Evolutionary conservation across 1,140 invertebrate species (phyloP).

Genomic region (Neelides sp.): DNA sequence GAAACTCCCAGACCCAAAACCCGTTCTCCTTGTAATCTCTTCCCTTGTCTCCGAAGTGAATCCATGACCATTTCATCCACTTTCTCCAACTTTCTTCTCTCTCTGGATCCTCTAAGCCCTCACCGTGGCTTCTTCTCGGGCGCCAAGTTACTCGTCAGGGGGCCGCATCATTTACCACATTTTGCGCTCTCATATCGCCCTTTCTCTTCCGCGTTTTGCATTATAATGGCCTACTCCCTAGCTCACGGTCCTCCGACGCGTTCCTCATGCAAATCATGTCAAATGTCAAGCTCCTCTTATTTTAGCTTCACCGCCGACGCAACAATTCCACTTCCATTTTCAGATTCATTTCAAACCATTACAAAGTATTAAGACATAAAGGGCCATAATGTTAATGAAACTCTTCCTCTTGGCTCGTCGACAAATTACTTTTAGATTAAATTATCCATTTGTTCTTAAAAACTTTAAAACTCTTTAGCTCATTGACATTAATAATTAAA

Average conservation of each 20-base stretch:
- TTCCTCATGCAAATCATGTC: conserved; percentile 29
- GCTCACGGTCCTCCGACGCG: conserved; percentile 5
- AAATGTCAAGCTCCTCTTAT: conserved; percentile 25
- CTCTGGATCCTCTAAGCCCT: conserved; percentile 14
- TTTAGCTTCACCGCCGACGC: too few relatives aligned
- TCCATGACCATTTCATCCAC: too few relatives aligned
- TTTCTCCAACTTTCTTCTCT: conserved; percentile 2
- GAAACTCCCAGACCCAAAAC: conserved; percentile 1
- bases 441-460: too few relatives aligned
- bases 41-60: too few relatives aligned
- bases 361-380: too few relatives aligned
- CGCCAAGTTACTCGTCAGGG: conserved; percentile 25
- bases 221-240: conserved; percentile 21
- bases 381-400: too few relatives aligned
- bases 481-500: too few relatives aligned
- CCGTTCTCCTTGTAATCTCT: background rate
- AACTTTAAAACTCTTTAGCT: too few relatives aligned
- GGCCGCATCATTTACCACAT: conserved; percentile 29
- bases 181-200: conserved; percentile 24
- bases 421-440: too few relatives aligned
- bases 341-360: conserved; percentile 1
- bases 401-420: too few relatives aligned
- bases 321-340: conserved; percentile 20
- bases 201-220: conserved; percentile 27
- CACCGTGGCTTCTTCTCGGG: conserved; percentile 11